A percentile compares a stretch with the other conserved stretches of the same genome.
These are phyloP conservation scores for Panagrolaimus sp. DNA, from an alignment of 1,140 invertebrate species.

Conservation along the genomic window DNA sequence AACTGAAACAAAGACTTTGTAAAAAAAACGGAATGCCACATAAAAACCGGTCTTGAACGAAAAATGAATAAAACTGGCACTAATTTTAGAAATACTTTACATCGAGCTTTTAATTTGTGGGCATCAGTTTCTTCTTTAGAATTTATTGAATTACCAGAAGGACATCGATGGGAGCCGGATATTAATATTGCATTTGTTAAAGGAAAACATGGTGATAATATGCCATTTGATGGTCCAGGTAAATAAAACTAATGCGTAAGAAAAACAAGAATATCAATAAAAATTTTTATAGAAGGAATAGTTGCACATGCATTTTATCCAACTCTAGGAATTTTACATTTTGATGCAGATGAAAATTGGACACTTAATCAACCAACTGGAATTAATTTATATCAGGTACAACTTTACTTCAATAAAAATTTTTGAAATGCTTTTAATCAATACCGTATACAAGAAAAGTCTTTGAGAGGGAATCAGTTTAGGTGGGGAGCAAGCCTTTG, in stretches of 20 bases:
- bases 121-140: slow-evolving; percentile 39
- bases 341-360: slow-evolving; percentile 57
- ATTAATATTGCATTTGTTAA: slow-evolving; percentile 40
- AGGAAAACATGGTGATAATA: slow-evolving; percentile 47
- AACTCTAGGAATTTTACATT: slow-evolving; percentile 50
- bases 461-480: too few species aligned
- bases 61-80: background rate
- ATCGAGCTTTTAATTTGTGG: slow-evolving; percentile 52
- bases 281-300: slow-evolving; percentile 44
- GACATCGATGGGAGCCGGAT: slow-evolving; percentile 21
- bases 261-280: background rate
- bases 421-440: too few species aligned
- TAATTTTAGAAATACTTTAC: slow-evolving; percentile 53
- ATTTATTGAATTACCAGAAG: slow-evolving; percentile 39
- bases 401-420: background rate
- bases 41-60: background rate
- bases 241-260: background rate
- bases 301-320: slow-evolving; percentile 57
- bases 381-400: slow-evolving; percentile 51
- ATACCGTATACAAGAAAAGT: too few species aligned
- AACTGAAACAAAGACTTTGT: slow-evolving; percentile 8
- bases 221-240: slow-evolving; percentile 52
- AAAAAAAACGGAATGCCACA: background rate
- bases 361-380: slow-evolving; percentile 44
- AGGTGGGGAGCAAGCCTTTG: too few species aligned